These are phyloP conservation scores for Clanis bilineata DNA, from an alignment of 2,888 invertebrate species.

Conservation along the genomic window DNA sequence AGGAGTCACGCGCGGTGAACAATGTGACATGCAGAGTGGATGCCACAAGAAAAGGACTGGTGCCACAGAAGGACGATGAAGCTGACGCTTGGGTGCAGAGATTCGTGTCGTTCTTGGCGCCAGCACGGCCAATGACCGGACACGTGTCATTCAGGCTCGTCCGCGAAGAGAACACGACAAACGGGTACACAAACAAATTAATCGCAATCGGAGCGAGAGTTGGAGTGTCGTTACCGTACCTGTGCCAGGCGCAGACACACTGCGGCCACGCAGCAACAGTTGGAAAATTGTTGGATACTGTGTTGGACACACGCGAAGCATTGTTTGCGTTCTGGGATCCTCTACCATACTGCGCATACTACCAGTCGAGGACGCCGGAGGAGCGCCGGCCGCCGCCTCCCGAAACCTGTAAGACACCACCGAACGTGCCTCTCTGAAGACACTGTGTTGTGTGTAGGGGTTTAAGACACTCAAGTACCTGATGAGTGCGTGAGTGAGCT, in stretches of 20 bases:
- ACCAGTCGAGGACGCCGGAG: conserved; percentile 88
- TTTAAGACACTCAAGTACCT: conserved; percentile 77
- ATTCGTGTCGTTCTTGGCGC: conserved; percentile 85
- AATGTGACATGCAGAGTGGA: conserved; percentile 91
- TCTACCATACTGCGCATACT: conserved; percentile 92
- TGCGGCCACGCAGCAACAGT: conserved; percentile 84
- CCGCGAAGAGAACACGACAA: conserved; percentile 79
- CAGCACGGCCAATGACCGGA: conserved; percentile 86
- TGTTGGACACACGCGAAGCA: conserved; percentile 90
- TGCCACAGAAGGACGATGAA: conserved; percentile 86
- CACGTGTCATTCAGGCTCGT: conserved; percentile 91
- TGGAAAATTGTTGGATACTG: conserved; percentile 84
- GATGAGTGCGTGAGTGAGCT: conserved; percentile 73
- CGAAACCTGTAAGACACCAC: conserved; percentile 81
- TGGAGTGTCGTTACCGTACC: conserved; percentile 90
- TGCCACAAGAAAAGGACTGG: conserved; percentile 84
- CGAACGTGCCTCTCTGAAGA: conserved; percentile 72
- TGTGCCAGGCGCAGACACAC: conserved; percentile 87
- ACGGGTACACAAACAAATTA: conserved; percentile 61
- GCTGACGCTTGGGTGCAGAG: conserved; percentile 87
- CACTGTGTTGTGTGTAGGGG: conserved; percentile 39
- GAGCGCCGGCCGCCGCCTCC: conserved; percentile 71
- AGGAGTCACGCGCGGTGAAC: conserved; percentile 89
- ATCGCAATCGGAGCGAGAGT: conserved; percentile 85
- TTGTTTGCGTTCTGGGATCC: conserved; percentile 93